Evolutionary conservation across 2,113 vertebrate genomes (phyloP).

Genomic region (Lampris incognitus): DNA sequence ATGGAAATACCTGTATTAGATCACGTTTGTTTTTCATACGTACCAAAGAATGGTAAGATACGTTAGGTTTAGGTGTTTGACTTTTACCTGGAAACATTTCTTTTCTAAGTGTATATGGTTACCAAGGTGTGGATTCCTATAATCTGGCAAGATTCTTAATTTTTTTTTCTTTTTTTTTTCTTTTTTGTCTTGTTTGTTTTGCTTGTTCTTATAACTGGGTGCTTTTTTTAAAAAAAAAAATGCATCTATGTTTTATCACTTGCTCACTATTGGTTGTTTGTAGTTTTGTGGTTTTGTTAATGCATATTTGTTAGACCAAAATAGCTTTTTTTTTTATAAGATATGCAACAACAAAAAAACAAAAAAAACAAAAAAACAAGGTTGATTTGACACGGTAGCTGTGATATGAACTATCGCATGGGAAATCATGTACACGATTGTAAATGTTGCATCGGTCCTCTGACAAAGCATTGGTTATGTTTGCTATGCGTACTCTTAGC

Average conservation of each 20-base stretch:
- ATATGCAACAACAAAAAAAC: conserved; percentile 66
- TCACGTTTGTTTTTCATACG: conserved; percentile 67
- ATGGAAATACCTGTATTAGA: conserved; percentile 49
- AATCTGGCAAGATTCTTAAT: conserved; percentile 51
- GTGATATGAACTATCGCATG: conserved; percentile 69
- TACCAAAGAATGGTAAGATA: conserved; percentile 81
- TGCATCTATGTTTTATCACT: conserved; percentile 58
- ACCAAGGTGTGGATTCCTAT: conserved; percentile 17
- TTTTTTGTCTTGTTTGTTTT: conserved; percentile 29
- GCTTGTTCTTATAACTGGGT: conserved; percentile 60
- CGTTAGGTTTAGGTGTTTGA: conserved; percentile 50
- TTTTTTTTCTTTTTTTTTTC: conserved; percentile 30
- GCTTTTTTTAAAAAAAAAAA: conserved; percentile 58
- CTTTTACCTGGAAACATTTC: conserved; percentile 54
- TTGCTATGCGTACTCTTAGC: conserved; percentile 58
- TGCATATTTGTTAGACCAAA: conserved; percentile 80
- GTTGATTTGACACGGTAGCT: conserved; percentile 69
- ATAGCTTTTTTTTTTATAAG: conserved; percentile 58
- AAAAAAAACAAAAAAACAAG: conserved; percentile 66
- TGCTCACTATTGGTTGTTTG: conserved; percentile 59
- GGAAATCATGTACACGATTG: conserved; percentile 66
- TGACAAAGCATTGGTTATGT: conserved; percentile 57
- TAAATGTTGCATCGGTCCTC: conserved; percentile 73
- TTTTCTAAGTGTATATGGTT: conserved; percentile 53
- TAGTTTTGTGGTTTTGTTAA: conserved; percentile 74